These are phyloP conservation scores for Tachina fera DNA, from an alignment of 2,888 invertebrate species.

Conservation along the genomic window DNA sequence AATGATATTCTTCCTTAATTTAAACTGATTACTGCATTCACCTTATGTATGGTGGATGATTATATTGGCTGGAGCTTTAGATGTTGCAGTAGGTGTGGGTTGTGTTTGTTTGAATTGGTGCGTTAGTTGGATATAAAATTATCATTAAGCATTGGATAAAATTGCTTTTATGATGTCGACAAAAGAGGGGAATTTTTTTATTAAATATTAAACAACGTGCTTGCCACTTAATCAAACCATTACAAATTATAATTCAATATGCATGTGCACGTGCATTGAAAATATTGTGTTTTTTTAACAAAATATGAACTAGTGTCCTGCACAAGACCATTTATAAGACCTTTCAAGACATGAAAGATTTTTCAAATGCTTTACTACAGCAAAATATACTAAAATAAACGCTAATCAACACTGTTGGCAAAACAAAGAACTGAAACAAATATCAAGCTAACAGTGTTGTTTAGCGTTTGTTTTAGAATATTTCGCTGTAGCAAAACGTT, in stretches of 20 bases:
- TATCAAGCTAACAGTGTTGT: too few relatives aligned
- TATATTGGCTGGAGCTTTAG: neutral
- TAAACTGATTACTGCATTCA: conserved; percentile 43
- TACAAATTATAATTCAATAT: conserved; percentile 64
- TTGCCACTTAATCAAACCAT: conserved; percentile 69
- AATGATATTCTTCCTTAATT: conserved; percentile 43
- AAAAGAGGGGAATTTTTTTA: conserved; percentile 20
- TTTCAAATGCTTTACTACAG: too few relatives aligned
- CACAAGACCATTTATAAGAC: too few relatives aligned
- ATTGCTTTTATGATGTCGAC: conserved; percentile 37
- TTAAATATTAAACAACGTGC: conserved; percentile 43
- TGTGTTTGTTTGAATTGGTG: conserved; percentile 34
- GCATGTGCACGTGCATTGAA: neutral
- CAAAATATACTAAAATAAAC: too few relatives aligned
- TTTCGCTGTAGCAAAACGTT: too few relatives aligned
- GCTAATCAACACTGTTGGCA: too few relatives aligned
- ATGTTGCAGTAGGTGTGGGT: conserved; percentile 25
- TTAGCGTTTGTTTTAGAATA: too few relatives aligned
- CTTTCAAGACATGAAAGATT: too few relatives aligned
- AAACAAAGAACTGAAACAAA: too few relatives aligned
- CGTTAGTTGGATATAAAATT: conserved; percentile 43
- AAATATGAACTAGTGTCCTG: too few relatives aligned
- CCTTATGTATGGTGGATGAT: conserved; percentile 28
- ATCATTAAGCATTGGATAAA: conserved; percentile 50
- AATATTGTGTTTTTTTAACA: neutral